A percentile compares a stretch with the other conserved stretches of the same genome.
These are phyloP conservation scores for Calidris pygmaea DNA, from an alignment of 2,113 vertebrate species.

Conservation along the genomic window DNA sequence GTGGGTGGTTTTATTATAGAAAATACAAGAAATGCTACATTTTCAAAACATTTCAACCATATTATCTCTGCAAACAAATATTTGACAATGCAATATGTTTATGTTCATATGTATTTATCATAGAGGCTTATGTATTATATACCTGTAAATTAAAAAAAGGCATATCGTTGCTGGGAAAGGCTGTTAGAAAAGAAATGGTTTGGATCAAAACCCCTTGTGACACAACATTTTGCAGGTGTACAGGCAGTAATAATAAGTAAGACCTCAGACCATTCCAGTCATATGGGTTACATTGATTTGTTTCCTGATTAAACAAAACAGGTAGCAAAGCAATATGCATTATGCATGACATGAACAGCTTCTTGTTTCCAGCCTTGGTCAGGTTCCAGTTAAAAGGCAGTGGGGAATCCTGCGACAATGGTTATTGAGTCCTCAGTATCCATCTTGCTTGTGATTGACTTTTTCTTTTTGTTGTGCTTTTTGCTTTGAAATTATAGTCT, in stretches of 20 bases:
- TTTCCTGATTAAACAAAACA: background rate
- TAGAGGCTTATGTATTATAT: background rate
- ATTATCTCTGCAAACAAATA: background rate
- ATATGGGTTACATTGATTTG: background rate
- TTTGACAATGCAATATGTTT: background rate
- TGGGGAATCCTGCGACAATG: background rate
- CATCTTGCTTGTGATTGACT: background rate
- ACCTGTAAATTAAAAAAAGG: background rate
- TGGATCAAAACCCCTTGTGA: background rate
- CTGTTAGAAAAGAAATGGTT: background rate
- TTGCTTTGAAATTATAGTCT: background rate
- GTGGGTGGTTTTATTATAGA: slow-evolving; percentile 23
- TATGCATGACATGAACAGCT: background rate
- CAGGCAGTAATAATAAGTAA: background rate
- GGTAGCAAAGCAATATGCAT: background rate
- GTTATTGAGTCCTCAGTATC: background rate
- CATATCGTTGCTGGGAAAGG: background rate
- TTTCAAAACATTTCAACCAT: background rate
- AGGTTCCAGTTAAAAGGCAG: background rate
- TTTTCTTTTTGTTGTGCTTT: background rate
- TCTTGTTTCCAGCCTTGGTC: background rate
- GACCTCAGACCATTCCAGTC: background rate
- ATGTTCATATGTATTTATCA: background rate
- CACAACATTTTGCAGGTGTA: background rate
- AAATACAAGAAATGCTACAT: background rate